Conservation (phyloP, 2,888 invertebrate species). For the Dromius quadrimaculatus region DNA sequence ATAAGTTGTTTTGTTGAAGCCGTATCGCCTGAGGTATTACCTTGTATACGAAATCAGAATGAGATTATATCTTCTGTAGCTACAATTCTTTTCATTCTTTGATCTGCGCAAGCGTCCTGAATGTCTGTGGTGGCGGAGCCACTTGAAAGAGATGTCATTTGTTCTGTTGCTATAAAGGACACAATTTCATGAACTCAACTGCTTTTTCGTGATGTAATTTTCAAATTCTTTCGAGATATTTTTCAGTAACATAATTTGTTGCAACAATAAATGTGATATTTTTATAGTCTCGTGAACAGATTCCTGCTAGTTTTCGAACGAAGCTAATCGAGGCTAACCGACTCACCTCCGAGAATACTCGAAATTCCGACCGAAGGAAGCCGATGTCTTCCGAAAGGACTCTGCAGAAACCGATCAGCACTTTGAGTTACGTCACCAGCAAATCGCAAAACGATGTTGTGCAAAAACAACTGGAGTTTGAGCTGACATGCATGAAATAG, state of each 20-base stretch:
- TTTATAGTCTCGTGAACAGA: too few relatives aligned
- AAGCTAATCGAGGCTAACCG: background rate
- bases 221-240: too few relatives aligned
- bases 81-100: conserved; percentile 21
- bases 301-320: background rate
- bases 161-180: too few relatives aligned
- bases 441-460: conserved; percentile 49
- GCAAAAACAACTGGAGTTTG: conserved; percentile 40
- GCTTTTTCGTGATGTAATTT: too few relatives aligned
- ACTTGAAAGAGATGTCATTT: too few relatives aligned
- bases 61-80: conserved; percentile 30
- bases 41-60: conserved; percentile 43
- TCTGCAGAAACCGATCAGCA: conserved; percentile 41
- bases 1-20: conserved; percentile 24
- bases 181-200: too few relatives aligned
- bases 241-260: too few relatives aligned
- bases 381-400: background rate
- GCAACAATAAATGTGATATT: too few relatives aligned
- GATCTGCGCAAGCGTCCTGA: conserved; percentile 2
- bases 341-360: background rate
- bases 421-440: conserved; percentile 41
- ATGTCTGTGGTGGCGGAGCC: too few relatives aligned
- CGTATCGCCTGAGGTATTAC: conserved; percentile 39
- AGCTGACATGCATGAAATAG: conserved; percentile 49
- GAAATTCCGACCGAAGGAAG: too few relatives aligned